These are phyloP conservation scores for Drosophila flavopinicola DNA, from an alignment of 2,888 invertebrate genomes.

Conservation along the genomic window DNA sequence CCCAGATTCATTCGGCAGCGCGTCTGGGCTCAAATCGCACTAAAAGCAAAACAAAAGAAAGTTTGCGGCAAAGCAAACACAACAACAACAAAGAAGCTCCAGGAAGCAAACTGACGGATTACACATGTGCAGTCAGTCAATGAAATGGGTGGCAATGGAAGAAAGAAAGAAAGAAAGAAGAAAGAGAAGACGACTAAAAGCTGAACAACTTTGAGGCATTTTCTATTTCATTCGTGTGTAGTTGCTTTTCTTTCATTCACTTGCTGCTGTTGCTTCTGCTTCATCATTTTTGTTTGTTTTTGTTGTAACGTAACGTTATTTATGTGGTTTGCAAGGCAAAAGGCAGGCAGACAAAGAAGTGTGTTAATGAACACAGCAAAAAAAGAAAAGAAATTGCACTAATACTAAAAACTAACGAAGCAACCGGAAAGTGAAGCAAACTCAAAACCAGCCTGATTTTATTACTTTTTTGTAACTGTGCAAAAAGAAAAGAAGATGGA, in stretches of 20 bases:
- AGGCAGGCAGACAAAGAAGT: conserved; percentile 53
- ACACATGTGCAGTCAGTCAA: conserved; percentile 46
- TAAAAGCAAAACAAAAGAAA: conserved; percentile 59
- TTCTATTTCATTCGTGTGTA: conserved; percentile 52
- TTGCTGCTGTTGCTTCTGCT: conserved; percentile 3
- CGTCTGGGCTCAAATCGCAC: conserved; percentile 14
- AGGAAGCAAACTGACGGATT: conserved; percentile 54
- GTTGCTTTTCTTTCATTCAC: conserved; percentile 35
- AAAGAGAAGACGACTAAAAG: conserved; percentile 13
- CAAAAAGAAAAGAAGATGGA: conserved; percentile 4
- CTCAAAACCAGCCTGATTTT: conserved; percentile 44
- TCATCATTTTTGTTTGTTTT: conserved; percentile 17
- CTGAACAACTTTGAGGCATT: conserved; percentile 46
- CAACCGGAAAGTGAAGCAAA: conserved; percentile 61
- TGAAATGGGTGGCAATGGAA: conserved; percentile 6
- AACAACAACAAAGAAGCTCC: conserved; percentile 39
- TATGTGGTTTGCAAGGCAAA: conserved; percentile 39
- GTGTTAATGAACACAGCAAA: conserved; percentile 65
- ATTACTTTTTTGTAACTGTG: conserved; percentile 24
- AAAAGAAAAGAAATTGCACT: conserved; percentile 38
- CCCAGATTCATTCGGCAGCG: conserved; percentile 12
- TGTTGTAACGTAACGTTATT: conserved; percentile 68
- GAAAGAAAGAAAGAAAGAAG: conserved; percentile 26
- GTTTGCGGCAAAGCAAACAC: conserved; percentile 47
- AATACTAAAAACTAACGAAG: conserved; percentile 21